These are phyloP conservation scores for Strix uralensis DNA, from an alignment of 2,113 vertebrate genomes.

Conservation along the genomic window DNA sequence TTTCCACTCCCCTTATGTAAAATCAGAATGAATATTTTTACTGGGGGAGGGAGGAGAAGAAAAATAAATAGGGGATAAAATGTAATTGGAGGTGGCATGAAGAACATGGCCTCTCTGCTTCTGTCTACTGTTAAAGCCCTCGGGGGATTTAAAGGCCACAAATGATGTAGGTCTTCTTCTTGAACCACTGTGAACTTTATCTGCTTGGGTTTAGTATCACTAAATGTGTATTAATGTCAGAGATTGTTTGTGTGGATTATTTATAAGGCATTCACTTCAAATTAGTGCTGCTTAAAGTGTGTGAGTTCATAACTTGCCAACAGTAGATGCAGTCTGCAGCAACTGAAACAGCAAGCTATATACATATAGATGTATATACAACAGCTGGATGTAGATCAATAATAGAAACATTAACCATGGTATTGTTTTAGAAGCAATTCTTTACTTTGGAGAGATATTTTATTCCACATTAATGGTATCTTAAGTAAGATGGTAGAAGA, in stretches of 20 bases:
- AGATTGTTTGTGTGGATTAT: constrained; percentile 63
- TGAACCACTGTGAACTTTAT: constrained; percentile 44
- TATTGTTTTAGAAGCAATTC: constrained; percentile 30
- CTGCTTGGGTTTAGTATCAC: constrained; percentile 51
- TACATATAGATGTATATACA: background rate
- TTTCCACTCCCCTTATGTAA: constrained; percentile 7
- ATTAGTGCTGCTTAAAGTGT: constrained; percentile 58
- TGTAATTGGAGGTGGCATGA: constrained; percentile 3
- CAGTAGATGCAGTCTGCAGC: constrained; percentile 33
- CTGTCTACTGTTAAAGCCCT: background rate
- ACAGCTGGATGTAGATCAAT: constrained; percentile 49
- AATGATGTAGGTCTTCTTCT: constrained; percentile 36
- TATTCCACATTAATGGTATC: constrained; percentile 39
- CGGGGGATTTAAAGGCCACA: background rate
- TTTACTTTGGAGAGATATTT: constrained; percentile 47
- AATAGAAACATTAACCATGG: constrained; percentile 33
- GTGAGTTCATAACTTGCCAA: constrained; percentile 52
- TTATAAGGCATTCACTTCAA: constrained; percentile 72
- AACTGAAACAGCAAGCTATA: background rate
- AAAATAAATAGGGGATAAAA: background rate
- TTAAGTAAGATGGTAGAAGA: constrained; percentile 53
- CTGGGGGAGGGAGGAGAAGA: background rate
- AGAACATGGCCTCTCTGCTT: background rate
- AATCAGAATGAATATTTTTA: constrained; percentile 18
- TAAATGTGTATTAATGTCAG: constrained; percentile 63